Percentiles rank a stretch among this genome's conserved stretches.
These are phyloP conservation scores for Pandemis cinnamomeana DNA, from an alignment of 2,888 invertebrate genomes.

Conservation along the genomic window DNA sequence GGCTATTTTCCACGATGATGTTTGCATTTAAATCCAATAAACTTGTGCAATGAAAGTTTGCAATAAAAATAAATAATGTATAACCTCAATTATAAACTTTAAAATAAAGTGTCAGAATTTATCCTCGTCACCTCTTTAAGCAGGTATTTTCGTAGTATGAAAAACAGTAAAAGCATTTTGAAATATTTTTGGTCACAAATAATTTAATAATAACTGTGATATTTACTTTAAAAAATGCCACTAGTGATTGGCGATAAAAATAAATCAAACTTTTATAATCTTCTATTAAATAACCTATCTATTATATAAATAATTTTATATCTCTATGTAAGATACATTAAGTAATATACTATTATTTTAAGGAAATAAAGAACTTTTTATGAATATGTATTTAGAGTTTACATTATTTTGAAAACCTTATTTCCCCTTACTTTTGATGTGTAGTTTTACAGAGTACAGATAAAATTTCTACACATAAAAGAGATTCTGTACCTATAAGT, in stretches of 20 bases:
- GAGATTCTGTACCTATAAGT: too few relatives aligned
- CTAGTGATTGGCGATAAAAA: constrained; percentile 73
- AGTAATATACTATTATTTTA: constrained; percentile 51
- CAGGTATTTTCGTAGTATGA: constrained; percentile 59
- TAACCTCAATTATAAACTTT: neutral
- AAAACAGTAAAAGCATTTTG: constrained; percentile 59
- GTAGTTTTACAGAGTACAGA: too few relatives aligned
- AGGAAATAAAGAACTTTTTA: constrained; percentile 55
- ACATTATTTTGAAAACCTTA: constrained; percentile 13
- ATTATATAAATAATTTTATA: constrained; percentile 48
- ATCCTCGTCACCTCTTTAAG: constrained; percentile 51
- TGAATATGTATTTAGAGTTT: constrained; percentile 31
- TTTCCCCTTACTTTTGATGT: neutral
- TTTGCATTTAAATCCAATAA: constrained; percentile 44
- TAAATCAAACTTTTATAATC: constrained; percentile 61
- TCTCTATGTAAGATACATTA: constrained; percentile 46
- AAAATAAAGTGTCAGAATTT: neutral
- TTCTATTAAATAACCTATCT: constrained; percentile 48
- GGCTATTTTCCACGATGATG: constrained; percentile 33
- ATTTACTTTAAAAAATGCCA: constrained; percentile 82
- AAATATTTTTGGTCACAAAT: constrained; percentile 78
- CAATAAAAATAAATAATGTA: constrained; percentile 12
- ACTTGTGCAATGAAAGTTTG: constrained; percentile 63
- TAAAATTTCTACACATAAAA: too few relatives aligned
- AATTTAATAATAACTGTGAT: constrained; percentile 83